A percentile compares a stretch with the other conserved stretches of the same genome.
These are phyloP conservation scores for Urocolius indicus DNA, from an alignment of 2,113 vertebrate genomes.

Conservation along the genomic window DNA sequence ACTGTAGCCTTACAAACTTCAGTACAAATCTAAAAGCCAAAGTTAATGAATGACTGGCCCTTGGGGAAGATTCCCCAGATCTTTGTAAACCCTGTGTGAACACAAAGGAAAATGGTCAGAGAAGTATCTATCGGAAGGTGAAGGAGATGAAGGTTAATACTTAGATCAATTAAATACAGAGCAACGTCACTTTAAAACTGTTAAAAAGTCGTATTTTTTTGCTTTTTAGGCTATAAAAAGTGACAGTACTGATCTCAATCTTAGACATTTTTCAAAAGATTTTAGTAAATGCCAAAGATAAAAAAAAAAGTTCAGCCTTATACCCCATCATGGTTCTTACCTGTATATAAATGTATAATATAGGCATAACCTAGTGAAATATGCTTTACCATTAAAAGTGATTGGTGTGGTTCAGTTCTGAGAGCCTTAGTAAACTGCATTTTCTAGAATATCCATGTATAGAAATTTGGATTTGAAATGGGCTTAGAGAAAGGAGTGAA, in stretches of 20 bases:
- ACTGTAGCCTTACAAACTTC: neutral
- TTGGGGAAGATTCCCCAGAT: neutral
- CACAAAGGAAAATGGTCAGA: neutral
- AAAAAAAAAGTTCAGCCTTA: neutral
- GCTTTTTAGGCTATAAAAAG: neutral
- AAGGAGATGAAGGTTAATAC: no score
- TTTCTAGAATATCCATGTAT: neutral
- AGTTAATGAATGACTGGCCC: neutral
- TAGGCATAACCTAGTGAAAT: neutral
- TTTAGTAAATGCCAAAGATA: neutral
- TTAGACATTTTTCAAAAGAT: neutral
- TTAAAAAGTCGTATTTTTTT: neutral
- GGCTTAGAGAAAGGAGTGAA: neutral
- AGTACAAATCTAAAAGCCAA: neutral
- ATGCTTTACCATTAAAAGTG: neutral
- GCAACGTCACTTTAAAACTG: neutral
- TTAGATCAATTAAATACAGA: neutral
- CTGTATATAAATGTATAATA: neutral
- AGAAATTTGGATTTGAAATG: neutral
- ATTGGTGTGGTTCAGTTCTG: neutral
- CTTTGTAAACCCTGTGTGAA: neutral
- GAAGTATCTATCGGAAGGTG: neutral
- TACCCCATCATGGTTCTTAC: neutral
- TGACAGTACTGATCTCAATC: neutral
- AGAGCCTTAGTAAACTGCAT: neutral